Evolutionary conservation across 2,888 invertebrate genomes (phyloP), one percentile per base, ranked within the genome.

Genomic region (Ypsolopha scabrella): DNA sequence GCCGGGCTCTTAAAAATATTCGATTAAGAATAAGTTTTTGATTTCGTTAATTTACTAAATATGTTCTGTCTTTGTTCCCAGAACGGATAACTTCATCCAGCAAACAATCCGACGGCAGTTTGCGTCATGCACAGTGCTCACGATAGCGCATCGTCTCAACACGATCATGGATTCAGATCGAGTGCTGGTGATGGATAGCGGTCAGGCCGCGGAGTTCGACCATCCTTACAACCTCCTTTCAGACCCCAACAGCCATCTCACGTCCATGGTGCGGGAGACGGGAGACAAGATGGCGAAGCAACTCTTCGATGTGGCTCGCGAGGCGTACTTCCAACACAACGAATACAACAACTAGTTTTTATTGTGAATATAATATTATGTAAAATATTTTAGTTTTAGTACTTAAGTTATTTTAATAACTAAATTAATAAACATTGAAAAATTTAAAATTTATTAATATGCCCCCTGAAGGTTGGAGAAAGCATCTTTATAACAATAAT

Each of bases 101-200:
- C 88, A 88, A 59, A 94, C 95, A 0, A 95, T 96, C 45, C 88
- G 95, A 38, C 86, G 83, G 7, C 91, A 93, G 72, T 96, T 96
- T 65, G 81, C 86, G 6, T 67, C 90, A 0, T 96, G 95, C 69
- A 96, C 96, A 0, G 96, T 97, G 9, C 76, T 97, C 24, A 97
- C 96, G 0, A 95, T 97, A 36, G 97, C 97, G 3, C 97, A 97
- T 76, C 89, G 97, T 36, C 82, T 97, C 33, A 92, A 96, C 68
- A 97, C 97, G 0, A 93, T 97, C 55, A 96, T 97, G 92, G 96
- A 97, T 71, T 94, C 94, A 0, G 94, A 96, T 77, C 89, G 92
- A 48, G 92, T 96, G 10, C 80, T 97, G 48, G 96, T 97, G 0
- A 92, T 97, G 91, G 93, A 94, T 62, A 89, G 89, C 38, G 97